Evolutionary conservation across 64 coral and sea anemone genomes (phyloP).

Genomic region (Dendronephthya gigantea): DNA sequence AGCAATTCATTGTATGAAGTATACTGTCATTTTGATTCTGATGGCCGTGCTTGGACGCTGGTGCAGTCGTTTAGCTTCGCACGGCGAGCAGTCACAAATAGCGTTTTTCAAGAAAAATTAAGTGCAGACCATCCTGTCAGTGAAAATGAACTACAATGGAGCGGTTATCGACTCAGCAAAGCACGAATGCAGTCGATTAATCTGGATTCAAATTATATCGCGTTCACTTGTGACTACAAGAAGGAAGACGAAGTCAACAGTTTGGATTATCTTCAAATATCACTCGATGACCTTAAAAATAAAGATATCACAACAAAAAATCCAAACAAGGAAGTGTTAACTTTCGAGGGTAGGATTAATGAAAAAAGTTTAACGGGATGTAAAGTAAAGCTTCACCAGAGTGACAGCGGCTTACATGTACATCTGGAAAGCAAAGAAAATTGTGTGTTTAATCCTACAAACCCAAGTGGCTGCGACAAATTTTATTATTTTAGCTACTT

Average conservation of each 20-base stretch:
- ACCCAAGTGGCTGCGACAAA: neutral
- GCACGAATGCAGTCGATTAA: neutral
- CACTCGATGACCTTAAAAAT: neutral
- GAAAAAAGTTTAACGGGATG: no score
- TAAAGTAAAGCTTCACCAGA: no score
- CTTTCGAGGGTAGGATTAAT: no score
- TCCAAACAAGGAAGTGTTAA: neutral
- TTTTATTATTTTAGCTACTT: neutral
- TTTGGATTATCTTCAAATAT: neutral
- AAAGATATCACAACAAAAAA: neutral
- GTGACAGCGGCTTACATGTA: no score
- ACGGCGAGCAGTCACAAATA: neutral
- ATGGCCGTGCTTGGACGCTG: neutral
- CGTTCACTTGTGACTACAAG: neutral
- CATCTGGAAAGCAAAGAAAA: no score
- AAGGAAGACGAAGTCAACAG: neutral
- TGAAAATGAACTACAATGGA: neutral
- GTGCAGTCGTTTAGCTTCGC: neutral
- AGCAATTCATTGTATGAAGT: neutral
- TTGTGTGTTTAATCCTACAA: neutral
- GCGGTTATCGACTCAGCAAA: neutral
- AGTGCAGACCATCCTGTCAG: neutral
- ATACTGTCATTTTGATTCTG: neutral
- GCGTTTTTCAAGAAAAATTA: neutral
- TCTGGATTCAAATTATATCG: neutral